Conservation (phyloP, 2,113 vertebrate genomes). For the Uria aalge region DNA sequence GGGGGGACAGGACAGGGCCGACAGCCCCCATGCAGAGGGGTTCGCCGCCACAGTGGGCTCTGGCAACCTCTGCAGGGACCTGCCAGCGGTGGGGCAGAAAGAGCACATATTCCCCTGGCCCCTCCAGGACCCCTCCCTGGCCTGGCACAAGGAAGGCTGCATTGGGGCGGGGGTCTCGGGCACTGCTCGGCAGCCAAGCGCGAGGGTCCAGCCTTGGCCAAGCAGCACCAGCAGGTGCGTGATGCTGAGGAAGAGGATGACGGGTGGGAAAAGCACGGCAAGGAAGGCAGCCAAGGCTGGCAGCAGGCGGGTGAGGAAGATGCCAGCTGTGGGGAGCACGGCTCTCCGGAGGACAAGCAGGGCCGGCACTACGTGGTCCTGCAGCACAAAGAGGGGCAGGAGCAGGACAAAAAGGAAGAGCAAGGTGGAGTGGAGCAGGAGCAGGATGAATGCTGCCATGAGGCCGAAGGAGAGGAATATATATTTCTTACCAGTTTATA, state of each 20-base stretch:
- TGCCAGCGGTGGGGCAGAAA: background rate
- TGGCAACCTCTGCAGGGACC: background rate
- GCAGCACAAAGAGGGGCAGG: background rate
- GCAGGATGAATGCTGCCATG: background rate
- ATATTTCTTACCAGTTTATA: background rate
- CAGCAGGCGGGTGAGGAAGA: background rate
- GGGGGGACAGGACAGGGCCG: no score
- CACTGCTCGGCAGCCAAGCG: background rate
- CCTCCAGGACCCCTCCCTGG: background rate
- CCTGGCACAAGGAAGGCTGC: background rate
- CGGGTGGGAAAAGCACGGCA: background rate
- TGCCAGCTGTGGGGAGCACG: background rate
- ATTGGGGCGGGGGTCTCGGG: background rate
- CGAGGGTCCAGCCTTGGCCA: background rate
- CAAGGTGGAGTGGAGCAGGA: background rate
- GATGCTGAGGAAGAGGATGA: slow-evolving; percentile 58
- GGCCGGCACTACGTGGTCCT: background rate
- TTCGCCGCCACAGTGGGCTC: background rate
- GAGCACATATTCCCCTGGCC: background rate
- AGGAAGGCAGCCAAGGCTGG: background rate
- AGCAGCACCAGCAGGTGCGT: background rate
- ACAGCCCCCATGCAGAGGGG: background rate
- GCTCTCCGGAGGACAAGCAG: background rate
- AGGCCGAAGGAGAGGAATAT: background rate
- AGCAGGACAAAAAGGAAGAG: background rate